Evolutionary conservation across 2,113 vertebrate species (phyloP).

Genomic region (Prochilodus magdalenae): DNA sequence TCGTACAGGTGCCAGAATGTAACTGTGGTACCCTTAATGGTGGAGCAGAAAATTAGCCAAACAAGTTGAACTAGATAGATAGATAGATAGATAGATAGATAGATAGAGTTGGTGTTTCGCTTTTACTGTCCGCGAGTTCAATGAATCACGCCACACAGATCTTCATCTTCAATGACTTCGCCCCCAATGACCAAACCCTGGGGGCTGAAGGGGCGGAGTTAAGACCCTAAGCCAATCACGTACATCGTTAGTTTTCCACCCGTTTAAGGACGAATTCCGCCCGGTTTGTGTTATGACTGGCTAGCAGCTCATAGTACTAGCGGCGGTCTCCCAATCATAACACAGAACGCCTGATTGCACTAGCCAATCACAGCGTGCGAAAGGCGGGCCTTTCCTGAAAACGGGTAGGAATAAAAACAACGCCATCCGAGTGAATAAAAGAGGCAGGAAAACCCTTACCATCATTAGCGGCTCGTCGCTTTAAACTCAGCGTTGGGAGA

Average conservation of each 20-base stretch:
- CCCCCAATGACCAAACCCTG: not conserved
- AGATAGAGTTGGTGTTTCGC: not conserved
- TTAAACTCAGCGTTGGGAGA: conserved; percentile 4
- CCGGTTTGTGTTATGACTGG: not conserved
- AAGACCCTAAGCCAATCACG: conserved; percentile 34
- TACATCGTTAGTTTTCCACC: not conserved
- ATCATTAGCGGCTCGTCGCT: conserved; percentile 26
- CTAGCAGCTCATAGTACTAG: not conserved
- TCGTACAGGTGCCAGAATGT: too few species aligned
- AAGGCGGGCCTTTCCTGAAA: not conserved
- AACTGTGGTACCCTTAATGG: too few species aligned
- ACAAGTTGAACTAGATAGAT: too few species aligned
- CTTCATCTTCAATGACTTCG: not conserved
- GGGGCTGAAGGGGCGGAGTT: conserved; percentile 20
- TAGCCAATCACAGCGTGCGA: not conserved
- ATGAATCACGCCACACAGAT: not conserved
- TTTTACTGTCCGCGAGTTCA: not conserved
- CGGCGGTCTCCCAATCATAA: not conserved
- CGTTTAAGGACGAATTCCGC: not conserved
- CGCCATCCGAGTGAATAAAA: conserved; percentile 64
- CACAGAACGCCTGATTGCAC: not conserved
- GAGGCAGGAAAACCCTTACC: conserved; percentile 35
- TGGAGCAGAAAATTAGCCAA: too few species aligned
- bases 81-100: too few species aligned
- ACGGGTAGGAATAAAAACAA: conserved; percentile 49